A percentile compares a stretch with the other conserved stretches of the same genome.
Conservation (phyloP, 2,113 vertebrate species). For the Eubucco bourcierii region DNA sequence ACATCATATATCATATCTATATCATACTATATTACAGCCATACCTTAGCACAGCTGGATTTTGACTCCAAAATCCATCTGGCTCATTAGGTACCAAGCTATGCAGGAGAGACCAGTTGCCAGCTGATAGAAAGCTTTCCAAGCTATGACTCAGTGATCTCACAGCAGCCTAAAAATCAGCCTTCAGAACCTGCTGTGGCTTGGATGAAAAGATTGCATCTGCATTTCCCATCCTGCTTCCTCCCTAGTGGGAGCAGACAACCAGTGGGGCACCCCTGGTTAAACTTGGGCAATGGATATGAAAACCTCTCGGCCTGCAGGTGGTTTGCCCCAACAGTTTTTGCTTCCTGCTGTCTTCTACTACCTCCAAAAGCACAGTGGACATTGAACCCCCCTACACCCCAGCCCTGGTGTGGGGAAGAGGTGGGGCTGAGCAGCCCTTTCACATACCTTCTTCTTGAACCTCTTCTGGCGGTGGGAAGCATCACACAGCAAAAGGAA, state of each 20-base stretch:
- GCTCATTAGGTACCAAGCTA: too few species aligned
- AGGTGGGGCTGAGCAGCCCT: conserved; percentile 15
- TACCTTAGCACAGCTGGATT: conserved; percentile 11
- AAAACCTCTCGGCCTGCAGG: background rate
- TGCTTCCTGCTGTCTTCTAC: conserved; percentile 4
- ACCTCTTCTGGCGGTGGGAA: conserved; percentile 67
- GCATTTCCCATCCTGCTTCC: background rate
- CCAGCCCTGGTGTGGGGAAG: background rate
- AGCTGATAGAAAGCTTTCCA: background rate
- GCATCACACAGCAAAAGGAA: background rate
- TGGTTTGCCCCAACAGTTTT: background rate
- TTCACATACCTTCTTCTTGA: conserved; percentile 86
- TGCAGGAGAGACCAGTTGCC: too few species aligned
- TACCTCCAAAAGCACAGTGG: background rate
- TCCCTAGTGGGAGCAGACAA: background rate
- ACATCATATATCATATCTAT: too few species aligned
- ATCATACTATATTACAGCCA: too few species aligned
- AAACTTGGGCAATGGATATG: background rate
- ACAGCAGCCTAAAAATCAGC: too few species aligned
- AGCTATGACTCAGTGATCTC: too few species aligned
- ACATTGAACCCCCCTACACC: background rate
- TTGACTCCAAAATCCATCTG: background rate
- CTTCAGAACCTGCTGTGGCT: too few species aligned
- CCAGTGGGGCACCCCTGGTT: background rate
- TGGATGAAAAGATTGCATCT: background rate